A percentile compares a stretch with the other conserved stretches of the same genome.
Conservation (phyloP, 53 echinoderm and acorn worm genomes). For the Glandiceps talaboti region DNA sequence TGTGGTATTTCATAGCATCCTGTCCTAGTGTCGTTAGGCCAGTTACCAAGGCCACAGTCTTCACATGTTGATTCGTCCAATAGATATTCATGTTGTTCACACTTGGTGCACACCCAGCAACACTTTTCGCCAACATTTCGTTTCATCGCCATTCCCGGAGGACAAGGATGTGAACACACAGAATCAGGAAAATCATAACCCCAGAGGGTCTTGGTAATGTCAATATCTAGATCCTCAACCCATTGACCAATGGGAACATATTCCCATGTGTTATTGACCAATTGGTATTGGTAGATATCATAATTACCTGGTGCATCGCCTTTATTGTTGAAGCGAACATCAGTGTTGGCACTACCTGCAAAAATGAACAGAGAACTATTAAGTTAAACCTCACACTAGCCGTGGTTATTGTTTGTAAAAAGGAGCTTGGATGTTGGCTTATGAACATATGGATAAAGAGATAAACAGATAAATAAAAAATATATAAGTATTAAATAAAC, state of each 20-base stretch:
- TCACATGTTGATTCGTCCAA: constrained; percentile 48
- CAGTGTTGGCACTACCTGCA: constrained; percentile 67
- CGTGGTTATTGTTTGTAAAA: no score
- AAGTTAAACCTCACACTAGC: no score
- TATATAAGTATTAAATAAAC: no score
- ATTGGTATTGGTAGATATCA: constrained; percentile 65
- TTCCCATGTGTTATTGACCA: constrained; percentile 7
- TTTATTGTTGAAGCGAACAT: constrained; percentile 75
- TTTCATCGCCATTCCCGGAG: constrained; percentile 32
- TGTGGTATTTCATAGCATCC: constrained; percentile 43
- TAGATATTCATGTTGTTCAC: constrained; percentile 49
- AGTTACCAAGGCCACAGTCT: constrained; percentile 40
- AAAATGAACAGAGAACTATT: not conserved
- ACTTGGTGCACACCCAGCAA: constrained; percentile 80
- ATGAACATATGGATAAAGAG: no score
- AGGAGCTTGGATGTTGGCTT: no score
- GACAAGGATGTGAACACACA: constrained; percentile 62
- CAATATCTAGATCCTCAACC: constrained; percentile 33
- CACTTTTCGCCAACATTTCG: constrained; percentile 44
- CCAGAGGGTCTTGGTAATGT: constrained; percentile 46
- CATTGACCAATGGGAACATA: constrained; percentile 77
- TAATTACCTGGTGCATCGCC: constrained; percentile 89
- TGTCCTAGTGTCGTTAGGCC: constrained; percentile 30
- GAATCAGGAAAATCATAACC: constrained; percentile 40
- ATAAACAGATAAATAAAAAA: no score